Conservation (phyloP, 1,140 invertebrate species). For the Leptinotarsa defecta region DNA sequence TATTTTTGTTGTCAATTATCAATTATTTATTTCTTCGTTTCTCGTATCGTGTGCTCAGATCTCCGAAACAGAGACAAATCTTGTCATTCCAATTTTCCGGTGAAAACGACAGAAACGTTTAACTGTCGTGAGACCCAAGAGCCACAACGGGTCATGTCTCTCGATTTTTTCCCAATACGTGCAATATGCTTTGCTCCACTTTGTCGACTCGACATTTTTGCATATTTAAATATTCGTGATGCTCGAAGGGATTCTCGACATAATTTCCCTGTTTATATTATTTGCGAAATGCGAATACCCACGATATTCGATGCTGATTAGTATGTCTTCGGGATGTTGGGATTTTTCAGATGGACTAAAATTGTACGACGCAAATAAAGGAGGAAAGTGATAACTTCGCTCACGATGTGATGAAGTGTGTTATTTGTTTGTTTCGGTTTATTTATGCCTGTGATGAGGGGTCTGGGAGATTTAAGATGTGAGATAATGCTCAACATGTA, state of each 20-base stretch:
- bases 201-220: conserved; percentile 2
- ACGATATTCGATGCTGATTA: conserved; percentile 8
- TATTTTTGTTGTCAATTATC: no score
- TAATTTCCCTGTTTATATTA: conserved; percentile 7
- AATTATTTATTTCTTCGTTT: neutral
- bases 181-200: conserved; percentile 3
- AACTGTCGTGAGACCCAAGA: neutral
- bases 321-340: neutral
- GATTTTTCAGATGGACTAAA: neutral
- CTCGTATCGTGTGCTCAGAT: neutral
- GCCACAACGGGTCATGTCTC: conserved; percentile 1
- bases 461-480: no score
- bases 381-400: neutral
- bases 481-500: no score
- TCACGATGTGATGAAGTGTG: neutral
- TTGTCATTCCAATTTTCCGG: neutral
- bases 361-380: neutral
- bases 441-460: no score
- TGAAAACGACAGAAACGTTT: conserved; percentile 1
- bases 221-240: conserved; percentile 7
- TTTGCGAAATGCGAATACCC: conserved; percentile 5
- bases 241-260: neutral
- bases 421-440: no score
- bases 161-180: conserved; percentile 1
- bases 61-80: neutral